Base-by-base conservation (phyloP, 1,140 invertebrate genomes). In the Dendrolimus kikuchii region DNA sequence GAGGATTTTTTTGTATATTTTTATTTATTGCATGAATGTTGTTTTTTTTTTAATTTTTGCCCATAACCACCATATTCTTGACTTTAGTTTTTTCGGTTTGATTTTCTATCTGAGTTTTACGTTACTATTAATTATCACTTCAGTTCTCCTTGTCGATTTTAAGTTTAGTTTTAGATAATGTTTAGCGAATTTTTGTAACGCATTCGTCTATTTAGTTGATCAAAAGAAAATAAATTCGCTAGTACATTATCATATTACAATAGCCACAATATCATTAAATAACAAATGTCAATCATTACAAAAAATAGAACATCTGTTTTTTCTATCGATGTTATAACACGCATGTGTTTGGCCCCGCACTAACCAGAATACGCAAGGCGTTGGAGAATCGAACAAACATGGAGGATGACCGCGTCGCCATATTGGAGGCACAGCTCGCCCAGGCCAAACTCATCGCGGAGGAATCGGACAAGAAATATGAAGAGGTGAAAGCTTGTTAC, bases 391-490 rank as follows among this genome's bases (percentile, higher is more conserved):
- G 96, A 88, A 98, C 96, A 83, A 98, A 98, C 88, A 97, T 98
- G 95, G 98, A 99, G 90, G 98, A 99, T 83, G 97, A 99, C 88
- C 92, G 97, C 85, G 96, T 99, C 81, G 92, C 94, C 74, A 93
- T 96, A 65, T 90, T 99, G 90, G 98, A 99, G 89, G 92, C 95
- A 62, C 96, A 98, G 87, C 92, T 99, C 81, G 92, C 96, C 63
- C 97, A 99, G 87, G 97, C 98, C 77, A 98, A 98, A 90, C 92
- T 96, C 86, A 98, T 98, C 88, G 97, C 98, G 64, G 97, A 99
- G 89, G 98, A 99, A 90, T 96, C 97, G 66, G 98, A 99, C 90
- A 98, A 98, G 90, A 99, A 99, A 96, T 99, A 99, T 87, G 97
- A 99, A 93, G 97, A 99, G 96, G 97, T 98, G 83, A 86, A 71